Conservation (phyloP, 2,113 vertebrate genomes). For the Merops nubicus region DNA sequence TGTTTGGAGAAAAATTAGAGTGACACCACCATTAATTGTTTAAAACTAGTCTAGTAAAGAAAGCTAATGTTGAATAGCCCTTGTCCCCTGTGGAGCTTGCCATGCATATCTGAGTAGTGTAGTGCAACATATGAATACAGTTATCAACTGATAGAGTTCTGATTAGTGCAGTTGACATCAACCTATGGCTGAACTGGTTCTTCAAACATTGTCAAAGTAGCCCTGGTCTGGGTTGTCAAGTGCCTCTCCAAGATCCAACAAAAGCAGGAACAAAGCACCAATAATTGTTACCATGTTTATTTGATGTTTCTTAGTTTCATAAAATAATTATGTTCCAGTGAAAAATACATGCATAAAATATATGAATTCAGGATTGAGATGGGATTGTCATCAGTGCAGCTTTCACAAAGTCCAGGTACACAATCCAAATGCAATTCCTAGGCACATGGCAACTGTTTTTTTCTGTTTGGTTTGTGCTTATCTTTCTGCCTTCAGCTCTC, state of each 20-base stretch:
- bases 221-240: slow-evolving; percentile 29
- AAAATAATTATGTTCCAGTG: slow-evolving; percentile 4
- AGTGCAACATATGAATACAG: slow-evolving; percentile 35
- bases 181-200: slow-evolving; percentile 62
- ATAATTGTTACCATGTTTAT: slow-evolving; percentile 69
- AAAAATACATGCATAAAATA: slow-evolving; percentile 1
- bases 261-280: slow-evolving; percentile 62
- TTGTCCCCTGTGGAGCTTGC: neutral
- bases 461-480: neutral
- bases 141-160: neutral
- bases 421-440: neutral
- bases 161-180: slow-evolving; percentile 56
- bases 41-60: no score
- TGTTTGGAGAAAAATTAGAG: no score
- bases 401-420: neutral
- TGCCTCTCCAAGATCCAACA: slow-evolving; percentile 49
- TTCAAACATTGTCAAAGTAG: slow-evolving; percentile 60
- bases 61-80: neutral
- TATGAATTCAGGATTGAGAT: neutral
- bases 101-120: neutral
- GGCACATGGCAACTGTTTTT: neutral
- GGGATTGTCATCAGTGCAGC: neutral
- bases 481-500: neutral
- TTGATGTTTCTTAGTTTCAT: slow-evolving; percentile 46
- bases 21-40: no score